Evolutionary conservation across 2,797 vertebrate species (phyloP), one percentile per base, ranked within the genome.

Genomic region (Phrynocephalus vlangalii): DNA sequence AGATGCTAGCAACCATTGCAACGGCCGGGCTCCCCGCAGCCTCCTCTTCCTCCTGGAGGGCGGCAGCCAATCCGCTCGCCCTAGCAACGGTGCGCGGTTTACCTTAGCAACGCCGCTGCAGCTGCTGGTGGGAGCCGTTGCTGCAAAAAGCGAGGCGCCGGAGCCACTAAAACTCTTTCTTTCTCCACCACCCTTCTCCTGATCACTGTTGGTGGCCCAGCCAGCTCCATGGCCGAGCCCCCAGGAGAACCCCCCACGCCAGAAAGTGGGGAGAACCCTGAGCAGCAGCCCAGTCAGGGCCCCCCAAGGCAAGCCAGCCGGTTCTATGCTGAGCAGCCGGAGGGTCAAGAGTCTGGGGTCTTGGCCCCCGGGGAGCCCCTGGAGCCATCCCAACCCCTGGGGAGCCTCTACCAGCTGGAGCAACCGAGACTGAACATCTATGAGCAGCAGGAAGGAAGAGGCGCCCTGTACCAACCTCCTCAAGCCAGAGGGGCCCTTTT

Each of bases 41-140:
- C 33, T 30, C 8, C 52, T 10, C 0, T 5, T 6, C 56, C 3
- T 6, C 66, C 6, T 5, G 26, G n/a, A 38, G 67, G 18, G 33
- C 8, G 28, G 77, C 82, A 52, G 20, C 89, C 89, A 90, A 48
- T 68, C 73, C 0, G 7, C 70, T 75, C 30, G 0, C 68, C 84
- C 1, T 0, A 10, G 87, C 91, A 78, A 91, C 92, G 5, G 87
- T 77, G 44, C 33, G 82, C 18, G 0, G 10, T 70, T 89, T 85
- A 44, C 88, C 89, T 5, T 9, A 67, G 88, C 6, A n/a, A 88
- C 88, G 79, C 88, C 1, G n/a, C 48, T 33, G 60, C 89, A n/a
- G 28, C 6, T 38, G 18, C 70, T 56, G 1, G 28, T 0, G 3
- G 15, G 7, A 24, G 75, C 24, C 16, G 79, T 86, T 70, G 83